Conservation (phyloP, 2,888 invertebrate species). For the Sesia bembeciformis region DNA sequence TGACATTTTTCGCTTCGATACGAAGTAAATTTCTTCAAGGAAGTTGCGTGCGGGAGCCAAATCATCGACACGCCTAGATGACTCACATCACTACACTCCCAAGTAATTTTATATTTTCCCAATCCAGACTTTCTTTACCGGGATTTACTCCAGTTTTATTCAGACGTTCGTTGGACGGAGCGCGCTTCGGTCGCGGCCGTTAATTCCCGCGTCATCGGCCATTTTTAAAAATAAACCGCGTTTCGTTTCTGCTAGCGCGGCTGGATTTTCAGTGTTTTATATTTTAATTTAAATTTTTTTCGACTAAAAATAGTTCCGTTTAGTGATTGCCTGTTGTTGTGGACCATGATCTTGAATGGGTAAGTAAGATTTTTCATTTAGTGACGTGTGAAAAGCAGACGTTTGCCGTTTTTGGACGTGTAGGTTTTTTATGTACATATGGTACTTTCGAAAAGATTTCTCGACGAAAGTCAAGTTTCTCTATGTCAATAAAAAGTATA, state of each 20-base stretch:
- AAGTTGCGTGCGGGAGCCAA: no score
- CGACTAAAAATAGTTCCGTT: conserved; percentile 17
- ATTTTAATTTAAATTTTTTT: conserved; percentile 8
- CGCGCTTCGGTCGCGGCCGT: conserved; percentile 27
- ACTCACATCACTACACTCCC: background rate
- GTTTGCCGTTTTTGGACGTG: background rate
- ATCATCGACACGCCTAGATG: background rate
- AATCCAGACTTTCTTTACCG: conserved; percentile 44
- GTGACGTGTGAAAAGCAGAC: conserved; percentile 15
- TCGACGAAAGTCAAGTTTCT: no score
- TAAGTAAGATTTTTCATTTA: conserved; percentile 44
- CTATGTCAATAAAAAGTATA: no score
- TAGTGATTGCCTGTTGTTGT: conserved; percentile 24
- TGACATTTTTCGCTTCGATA: no score
- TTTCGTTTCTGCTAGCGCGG: conserved; percentile 9
- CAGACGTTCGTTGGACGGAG: conserved; percentile 31
- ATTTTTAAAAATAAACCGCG: conserved; percentile 27
- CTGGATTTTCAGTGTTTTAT: conserved; percentile 8
- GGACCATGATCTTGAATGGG: conserved; percentile 57
- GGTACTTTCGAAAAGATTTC: no score
- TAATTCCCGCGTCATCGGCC: conserved; percentile 14
- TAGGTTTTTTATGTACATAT: background rate
- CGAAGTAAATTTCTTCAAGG: no score
- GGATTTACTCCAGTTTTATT: conserved; percentile 27
- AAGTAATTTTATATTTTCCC: conserved; percentile 59